Evolutionary conservation across 2,888 invertebrate genomes (phyloP).

Genomic region (Brachyptera putata): DNA sequence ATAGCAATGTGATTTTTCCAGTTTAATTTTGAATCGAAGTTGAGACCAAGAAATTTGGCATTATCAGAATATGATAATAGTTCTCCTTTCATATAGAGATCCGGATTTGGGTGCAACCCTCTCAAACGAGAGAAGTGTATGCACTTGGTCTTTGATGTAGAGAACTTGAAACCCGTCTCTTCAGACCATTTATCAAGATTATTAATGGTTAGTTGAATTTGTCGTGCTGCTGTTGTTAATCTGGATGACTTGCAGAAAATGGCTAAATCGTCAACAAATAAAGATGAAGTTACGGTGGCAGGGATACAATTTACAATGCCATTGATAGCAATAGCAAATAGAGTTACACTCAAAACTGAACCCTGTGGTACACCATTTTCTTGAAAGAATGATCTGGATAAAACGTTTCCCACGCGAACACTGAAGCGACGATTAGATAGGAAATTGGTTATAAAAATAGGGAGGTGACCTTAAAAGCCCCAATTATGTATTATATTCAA

Average conservation of each 20-base stretch:
- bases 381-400: slow-evolving; percentile 25
- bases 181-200: slow-evolving; percentile 11
- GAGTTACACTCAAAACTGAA: too few relatives aligned
- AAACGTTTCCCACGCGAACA: slow-evolving; percentile 9
- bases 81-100: neutral
- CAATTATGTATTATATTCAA: slow-evolving; percentile 29
- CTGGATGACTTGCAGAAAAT: too few relatives aligned
- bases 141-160: slow-evolving; percentile 3
- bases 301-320: slow-evolving; percentile 13
- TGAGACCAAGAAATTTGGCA: slow-evolving; percentile 12
- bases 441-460: too few relatives aligned
- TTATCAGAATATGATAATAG: neutral
- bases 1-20: slow-evolving; percentile 15
- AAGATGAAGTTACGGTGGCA: too few relatives aligned
- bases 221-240: neutral
- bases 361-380: too few relatives aligned
- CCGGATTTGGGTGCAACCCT: neutral
- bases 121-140: slow-evolving; percentile 20
- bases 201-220: slow-evolving; percentile 12
- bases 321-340: too few relatives aligned
- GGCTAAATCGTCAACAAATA: slow-evolving; percentile 22
- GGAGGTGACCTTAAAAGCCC: slow-evolving; percentile 32
- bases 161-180: slow-evolving; percentile 17
- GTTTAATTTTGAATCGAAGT: slow-evolving; percentile 16
- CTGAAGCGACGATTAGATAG: slow-evolving; percentile 8